Evolutionary conservation across 1,140 invertebrate genomes (phyloP), one percentile per base, ranked within the genome.

Genomic region (Paramacrobiotus metropolitanus): DNA sequence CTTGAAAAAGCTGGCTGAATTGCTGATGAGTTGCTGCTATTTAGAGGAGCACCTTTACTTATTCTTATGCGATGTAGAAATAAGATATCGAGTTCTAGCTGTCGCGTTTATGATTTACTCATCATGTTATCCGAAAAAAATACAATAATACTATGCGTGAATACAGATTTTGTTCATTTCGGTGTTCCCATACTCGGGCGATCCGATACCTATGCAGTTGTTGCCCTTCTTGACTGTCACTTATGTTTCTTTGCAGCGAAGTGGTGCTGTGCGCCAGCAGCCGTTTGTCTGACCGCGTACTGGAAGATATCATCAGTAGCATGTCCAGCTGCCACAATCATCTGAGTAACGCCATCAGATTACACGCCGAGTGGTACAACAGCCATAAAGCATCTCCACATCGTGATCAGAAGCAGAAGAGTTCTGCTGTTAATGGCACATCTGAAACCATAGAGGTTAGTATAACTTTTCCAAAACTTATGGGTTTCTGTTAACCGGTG

Each of bases 271-370:
- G 48, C 24, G 48, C 48, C 48, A 24, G 48, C 4, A 55, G 48
- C 24, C 48, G 48, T 18, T 24, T 55, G 9, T 55, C 48, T 18
- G 48, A 55, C 48, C 9, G 48, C 9, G 48, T 55, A 4, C 24
- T 55, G 24, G 48, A 55, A 24, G 48, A 55, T 55, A 55, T 55
- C 48, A 55, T 55, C 48, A 55, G 24, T 4, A 18, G 15, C 48
- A 55, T 55, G 48, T 55, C 48, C 48, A 55, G 48, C 9, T 55
- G 48, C 48, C 48, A 55, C 9, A 55, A 55, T 24, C 48, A 18
- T 4, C 48, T 55, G 48, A 28, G 24, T 4, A 55, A 15, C 24
- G 48, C 48, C 24, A 55, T 55, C 24, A 55, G 24, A 55, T 24
- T 55, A 4, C 9, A 55, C 48, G 9, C 48, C 4, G 48, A 55